These are phyloP conservation scores for Spatulosminthurus flaviceps DNA, from an alignment of 2,888 invertebrate species.

Conservation along the genomic window DNA sequence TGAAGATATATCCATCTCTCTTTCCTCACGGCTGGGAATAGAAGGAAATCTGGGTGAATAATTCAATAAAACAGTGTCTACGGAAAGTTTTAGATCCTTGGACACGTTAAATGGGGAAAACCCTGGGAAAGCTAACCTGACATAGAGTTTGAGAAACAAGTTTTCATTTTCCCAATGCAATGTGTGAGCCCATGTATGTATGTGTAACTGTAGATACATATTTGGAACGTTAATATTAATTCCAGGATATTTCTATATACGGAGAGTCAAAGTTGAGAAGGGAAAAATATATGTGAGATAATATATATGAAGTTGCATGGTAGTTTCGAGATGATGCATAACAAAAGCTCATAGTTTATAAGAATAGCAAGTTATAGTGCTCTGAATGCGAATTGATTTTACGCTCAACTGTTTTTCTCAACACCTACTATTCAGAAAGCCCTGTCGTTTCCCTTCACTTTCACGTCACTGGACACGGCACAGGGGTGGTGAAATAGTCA, in stretches of 20 bases:
- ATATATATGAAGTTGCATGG: not conserved
- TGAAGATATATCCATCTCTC: no score
- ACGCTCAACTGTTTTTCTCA: constrained; percentile 31
- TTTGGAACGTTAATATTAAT: no score
- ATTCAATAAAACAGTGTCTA: not conserved
- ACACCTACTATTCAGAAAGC: constrained; percentile 32
- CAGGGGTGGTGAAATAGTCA: constrained; percentile 2
- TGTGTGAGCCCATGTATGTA: not conserved
- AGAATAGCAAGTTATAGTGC: not conserved
- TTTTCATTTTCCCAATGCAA: not conserved
- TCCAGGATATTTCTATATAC: no score
- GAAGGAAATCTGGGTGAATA: not conserved
- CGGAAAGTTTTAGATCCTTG: not conserved
- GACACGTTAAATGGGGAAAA: constrained; percentile 2
- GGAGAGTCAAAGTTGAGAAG: no score
- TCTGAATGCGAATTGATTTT: constrained; percentile 30
- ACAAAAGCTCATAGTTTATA: not conserved
- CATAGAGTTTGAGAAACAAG: constrained; percentile 8
- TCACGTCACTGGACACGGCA: constrained; percentile 39
- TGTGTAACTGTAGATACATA: not conserved
- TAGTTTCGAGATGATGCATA: not conserved
- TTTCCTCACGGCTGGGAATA: not conserved
- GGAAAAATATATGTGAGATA: not conserved
- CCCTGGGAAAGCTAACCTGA: constrained; percentile 16
- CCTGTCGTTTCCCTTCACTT: constrained; percentile 6